Conservation (phyloP, 2,797 vertebrate species). For the Paratrypauchen microcephalus region DNA sequence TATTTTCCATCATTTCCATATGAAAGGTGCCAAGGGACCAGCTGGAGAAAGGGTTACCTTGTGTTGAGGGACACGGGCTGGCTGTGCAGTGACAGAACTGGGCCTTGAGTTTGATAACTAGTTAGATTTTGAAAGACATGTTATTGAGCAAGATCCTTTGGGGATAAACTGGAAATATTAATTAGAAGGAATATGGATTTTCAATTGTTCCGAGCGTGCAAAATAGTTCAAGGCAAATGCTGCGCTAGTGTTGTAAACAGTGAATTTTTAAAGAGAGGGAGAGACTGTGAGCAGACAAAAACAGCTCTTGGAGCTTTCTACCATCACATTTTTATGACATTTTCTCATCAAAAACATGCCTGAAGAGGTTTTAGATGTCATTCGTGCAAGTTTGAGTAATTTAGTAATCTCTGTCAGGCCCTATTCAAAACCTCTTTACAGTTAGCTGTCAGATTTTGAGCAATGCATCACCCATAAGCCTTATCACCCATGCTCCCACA, state of each 20-base stretch:
- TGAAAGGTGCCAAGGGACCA: constrained; percentile 37
- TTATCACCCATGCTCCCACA: too few species aligned
- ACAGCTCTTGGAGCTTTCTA: too few species aligned
- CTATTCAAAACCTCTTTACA: too few species aligned
- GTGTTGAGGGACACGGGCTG: constrained; percentile 57
- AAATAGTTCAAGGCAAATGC: constrained; percentile 6
- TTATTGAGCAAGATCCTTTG: constrained; percentile 37
- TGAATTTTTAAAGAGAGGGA: constrained; percentile 1
- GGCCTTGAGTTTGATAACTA: constrained; percentile 60
- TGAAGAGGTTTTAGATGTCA: too few species aligned
- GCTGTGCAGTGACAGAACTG: constrained; percentile 31
- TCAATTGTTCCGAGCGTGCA: constrained; percentile 21
- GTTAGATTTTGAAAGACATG: constrained; percentile 41
- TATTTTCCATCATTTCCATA: constrained; percentile 54
- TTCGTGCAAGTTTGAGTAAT: too few species aligned
- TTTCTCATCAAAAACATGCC: too few species aligned
- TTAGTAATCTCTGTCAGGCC: too few species aligned
- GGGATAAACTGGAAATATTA: constrained; percentile 38
- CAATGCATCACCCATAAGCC: too few species aligned
- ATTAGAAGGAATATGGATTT: constrained; percentile 47
- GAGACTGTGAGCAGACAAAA: too few species aligned
- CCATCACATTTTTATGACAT: too few species aligned
- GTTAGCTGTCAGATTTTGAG: too few species aligned
- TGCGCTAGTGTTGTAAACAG: neutral
- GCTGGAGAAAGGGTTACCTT: constrained; percentile 55